Conservation (phyloP, 2,113 vertebrate genomes). For the Sapajus apella region DNA sequence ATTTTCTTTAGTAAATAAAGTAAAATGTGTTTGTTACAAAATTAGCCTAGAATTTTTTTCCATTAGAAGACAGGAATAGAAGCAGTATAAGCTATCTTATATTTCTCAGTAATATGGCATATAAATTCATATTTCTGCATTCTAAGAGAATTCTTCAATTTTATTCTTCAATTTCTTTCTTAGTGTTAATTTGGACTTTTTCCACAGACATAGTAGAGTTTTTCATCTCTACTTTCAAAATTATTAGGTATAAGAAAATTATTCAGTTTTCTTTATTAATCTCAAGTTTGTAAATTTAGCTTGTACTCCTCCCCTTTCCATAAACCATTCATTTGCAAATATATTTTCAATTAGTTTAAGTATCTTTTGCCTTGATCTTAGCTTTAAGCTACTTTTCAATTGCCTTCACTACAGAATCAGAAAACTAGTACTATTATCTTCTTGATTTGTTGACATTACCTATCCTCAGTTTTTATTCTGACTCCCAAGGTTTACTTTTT, state of each 20-base stretch:
- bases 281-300: not conserved
- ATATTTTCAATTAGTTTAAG: not conserved
- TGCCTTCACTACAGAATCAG: not conserved
- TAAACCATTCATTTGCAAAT: not conserved
- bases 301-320: not conserved
- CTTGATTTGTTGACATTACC: not conserved
- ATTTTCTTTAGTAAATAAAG: not conserved
- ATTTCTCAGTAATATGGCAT: not conserved
- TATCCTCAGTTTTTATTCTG: not conserved
- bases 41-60: not conserved
- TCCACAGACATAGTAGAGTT: not conserved
- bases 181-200: not conserved
- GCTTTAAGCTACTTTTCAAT: not conserved
- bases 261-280: not conserved
- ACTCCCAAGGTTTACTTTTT: not conserved
- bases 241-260: not conserved
- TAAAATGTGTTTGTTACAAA: not conserved
- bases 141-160: not conserved
- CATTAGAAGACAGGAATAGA: not conserved
- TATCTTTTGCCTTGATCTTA: not conserved
- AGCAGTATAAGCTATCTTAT: not conserved
- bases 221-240: slow-evolving; percentile 16
- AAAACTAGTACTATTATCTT: not conserved
- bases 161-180: not conserved
- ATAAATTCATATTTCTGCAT: not conserved